These are phyloP conservation scores for Monopterus albus DNA, from an alignment of 2,113 vertebrate species.

Conservation along the genomic window DNA sequence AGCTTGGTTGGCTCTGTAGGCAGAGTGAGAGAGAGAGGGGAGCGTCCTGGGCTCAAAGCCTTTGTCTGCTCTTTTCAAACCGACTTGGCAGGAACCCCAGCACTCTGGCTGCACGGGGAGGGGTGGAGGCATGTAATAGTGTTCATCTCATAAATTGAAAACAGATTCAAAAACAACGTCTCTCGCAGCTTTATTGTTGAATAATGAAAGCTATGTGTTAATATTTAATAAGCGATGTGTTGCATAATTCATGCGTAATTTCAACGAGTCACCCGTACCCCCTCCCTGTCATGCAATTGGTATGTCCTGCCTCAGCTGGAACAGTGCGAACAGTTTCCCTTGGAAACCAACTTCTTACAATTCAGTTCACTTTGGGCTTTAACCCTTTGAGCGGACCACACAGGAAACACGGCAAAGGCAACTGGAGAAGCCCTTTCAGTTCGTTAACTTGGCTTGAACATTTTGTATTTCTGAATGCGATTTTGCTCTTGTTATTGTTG, in stretches of 20 bases:
- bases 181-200: no score
- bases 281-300: constrained; percentile 69
- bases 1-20: constrained; percentile 59
- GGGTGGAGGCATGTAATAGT: constrained; percentile 45
- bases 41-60: constrained; percentile 86
- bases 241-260: rapidly evolving
- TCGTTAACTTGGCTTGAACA: constrained; percentile 13
- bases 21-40: constrained; percentile 73
- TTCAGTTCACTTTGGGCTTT: constrained; percentile 89
- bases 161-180: not conserved
- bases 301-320: constrained; percentile 86
- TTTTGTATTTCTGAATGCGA: constrained; percentile 29
- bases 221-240: not conserved
- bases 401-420: constrained; percentile 57
- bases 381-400: constrained; percentile 81
- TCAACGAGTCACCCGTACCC: constrained; percentile 35
- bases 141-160: not conserved
- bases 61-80: constrained; percentile 92
- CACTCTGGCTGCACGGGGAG: constrained; percentile 66
- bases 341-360: constrained; percentile 91
- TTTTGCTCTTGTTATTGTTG: constrained; percentile 20
- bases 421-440: constrained; percentile 15
- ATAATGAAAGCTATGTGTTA: no score
- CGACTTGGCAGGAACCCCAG: constrained; percentile 83
- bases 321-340: constrained; percentile 89